Evolutionary conservation across 2,113 vertebrate species (phyloP).

Genomic region (Egretta garzetta): DNA sequence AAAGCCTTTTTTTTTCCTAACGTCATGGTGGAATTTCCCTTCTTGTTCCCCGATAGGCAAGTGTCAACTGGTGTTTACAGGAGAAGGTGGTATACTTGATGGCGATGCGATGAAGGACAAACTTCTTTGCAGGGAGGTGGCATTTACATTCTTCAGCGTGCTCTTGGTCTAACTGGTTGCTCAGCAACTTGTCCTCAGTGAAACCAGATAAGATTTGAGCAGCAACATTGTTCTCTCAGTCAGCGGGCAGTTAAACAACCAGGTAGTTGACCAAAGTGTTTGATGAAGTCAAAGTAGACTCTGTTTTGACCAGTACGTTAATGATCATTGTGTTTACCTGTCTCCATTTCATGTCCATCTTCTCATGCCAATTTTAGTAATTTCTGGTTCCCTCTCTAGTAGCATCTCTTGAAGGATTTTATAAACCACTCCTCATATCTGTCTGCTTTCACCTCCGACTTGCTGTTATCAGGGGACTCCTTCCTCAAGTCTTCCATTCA

Average conservation of each 20-base stretch:
- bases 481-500: neutral
- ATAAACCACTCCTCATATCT: neutral
- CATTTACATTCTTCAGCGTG: conserved; percentile 6
- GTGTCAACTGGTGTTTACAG: conserved; percentile 20
- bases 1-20: neutral
- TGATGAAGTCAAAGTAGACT: neutral
- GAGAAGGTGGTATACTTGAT: neutral
- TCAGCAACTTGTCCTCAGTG: neutral
- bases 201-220: conserved; percentile 47
- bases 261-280: neutral
- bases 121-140: neutral
- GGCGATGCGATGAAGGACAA: neutral
- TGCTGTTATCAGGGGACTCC: neutral
- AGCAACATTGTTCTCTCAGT: conserved; percentile 12
- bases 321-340: neutral
- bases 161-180: conserved; percentile 38
- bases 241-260: neutral
- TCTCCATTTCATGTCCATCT: neutral
- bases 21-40: neutral
- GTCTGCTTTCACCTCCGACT: neutral
- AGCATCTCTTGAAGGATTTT: neutral
- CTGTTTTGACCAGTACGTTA: neutral
- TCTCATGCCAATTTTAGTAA: neutral
- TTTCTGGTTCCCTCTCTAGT: neutral
- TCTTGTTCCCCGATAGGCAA: neutral